Base-by-base conservation (phyloP, 2,797 vertebrate genomes). In the Linurgus olivaceus region DNA sequence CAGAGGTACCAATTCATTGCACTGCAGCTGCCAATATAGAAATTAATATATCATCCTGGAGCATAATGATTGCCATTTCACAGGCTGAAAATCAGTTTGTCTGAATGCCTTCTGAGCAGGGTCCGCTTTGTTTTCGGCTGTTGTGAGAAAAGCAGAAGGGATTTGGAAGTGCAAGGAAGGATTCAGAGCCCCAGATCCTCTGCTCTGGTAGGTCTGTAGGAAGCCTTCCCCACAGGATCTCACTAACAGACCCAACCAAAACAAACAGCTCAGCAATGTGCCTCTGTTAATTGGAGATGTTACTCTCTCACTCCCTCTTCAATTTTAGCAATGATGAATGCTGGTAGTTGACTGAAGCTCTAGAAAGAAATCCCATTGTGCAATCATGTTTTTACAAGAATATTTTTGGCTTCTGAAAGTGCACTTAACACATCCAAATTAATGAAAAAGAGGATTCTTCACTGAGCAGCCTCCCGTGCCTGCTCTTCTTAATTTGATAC, bases 401-500 rank as follows among this genome's bases (percentile, higher is more conserved):
- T 96, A 95, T 95, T 96, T 96, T 96, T 95, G 95, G 89, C 88
- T 93, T 91, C 83, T 87, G 88, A 90, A 28, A 79, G 85, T 88
- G 94, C 90, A 93, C 84, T 61, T 92, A 97, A 94, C 89, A 84
- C 83, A 95, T 96, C 93, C 67, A 93, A 96, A 97, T 85, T 76
- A 93, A 96, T 79, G 72, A 95, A 97, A 96, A 97, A 97, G 93
- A 92, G 95, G 77, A 94, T 97, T 96, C 94, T 97, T 97, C 96
- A 87, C 93, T 89, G 90, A 97, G 94, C 94, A 40, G 62, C 94
- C 91, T 96, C 90, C 88, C 15, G 10, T 97, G 96, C 96, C 95
- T 93, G 88, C 88, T 97, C 94, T 96, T 94, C 6, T 74, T 98
- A 97, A 98, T 98, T 97, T 97, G 96, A 97, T 97, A 97, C 97